Percentiles rank a stretch among this genome's conserved stretches.
Evolutionary conservation across 2,797 vertebrate genomes (phyloP).

Genomic region (Enteromius afrohamiltoni): DNA sequence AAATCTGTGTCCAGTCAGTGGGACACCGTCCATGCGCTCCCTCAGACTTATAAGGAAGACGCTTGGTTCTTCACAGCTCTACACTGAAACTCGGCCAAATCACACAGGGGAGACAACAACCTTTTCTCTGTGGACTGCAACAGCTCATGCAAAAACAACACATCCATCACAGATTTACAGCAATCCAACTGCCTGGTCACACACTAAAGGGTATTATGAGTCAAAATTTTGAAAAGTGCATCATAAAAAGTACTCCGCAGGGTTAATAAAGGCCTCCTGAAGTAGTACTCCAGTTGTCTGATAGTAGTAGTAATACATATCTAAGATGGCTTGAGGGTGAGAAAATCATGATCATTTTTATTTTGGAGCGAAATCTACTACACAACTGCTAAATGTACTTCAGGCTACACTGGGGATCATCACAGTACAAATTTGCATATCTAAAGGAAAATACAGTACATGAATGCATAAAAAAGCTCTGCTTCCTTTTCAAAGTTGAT

Average conservation of each 20-base stretch:
- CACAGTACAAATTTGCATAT: neutral
- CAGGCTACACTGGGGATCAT: too few relatives aligned
- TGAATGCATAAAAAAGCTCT: neutral
- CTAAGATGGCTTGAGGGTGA: neutral
- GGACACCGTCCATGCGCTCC: conserved; percentile 17
- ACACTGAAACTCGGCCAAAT: conserved; percentile 52
- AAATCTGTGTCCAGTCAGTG: conserved; percentile 28
- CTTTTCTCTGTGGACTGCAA: neutral
- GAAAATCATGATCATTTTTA: neutral
- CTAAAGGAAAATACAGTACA: too few relatives aligned
- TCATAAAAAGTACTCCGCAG: neutral
- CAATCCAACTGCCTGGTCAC: neutral
- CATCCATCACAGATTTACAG: conserved; percentile 10
- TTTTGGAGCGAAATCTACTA: neutral
- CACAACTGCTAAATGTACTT: neutral
- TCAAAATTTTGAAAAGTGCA: neutral
- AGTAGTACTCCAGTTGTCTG: neutral
- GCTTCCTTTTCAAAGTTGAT: neutral
- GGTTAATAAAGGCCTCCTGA: neutral
- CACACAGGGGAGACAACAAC: conserved; percentile 18
- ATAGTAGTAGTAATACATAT: neutral
- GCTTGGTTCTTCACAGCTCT: conserved; percentile 40
- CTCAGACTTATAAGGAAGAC: conserved; percentile 76
- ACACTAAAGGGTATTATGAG: neutral
- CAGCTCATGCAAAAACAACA: conserved; percentile 15